Conservation (phyloP, 2,113 vertebrate species). For the Sebastes fasciatus region DNA sequence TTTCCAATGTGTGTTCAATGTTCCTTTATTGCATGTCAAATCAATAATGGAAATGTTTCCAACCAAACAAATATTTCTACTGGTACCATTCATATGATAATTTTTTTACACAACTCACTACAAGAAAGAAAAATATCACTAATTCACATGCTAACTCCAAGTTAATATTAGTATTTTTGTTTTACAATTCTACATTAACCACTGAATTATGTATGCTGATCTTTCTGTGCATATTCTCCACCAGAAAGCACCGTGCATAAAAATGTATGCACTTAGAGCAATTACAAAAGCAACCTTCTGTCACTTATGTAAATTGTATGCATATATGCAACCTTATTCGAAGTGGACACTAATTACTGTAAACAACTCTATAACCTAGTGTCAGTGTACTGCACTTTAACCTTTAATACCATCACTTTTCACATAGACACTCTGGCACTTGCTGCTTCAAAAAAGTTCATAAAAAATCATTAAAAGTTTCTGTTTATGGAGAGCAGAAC, state of each 20-base stretch:
- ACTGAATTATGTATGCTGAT: not conserved
- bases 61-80: not conserved
- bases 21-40: not conserved
- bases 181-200: not conserved
- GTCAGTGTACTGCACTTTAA: constrained; percentile 23
- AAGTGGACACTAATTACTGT: not conserved
- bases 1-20: not conserved
- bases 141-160: not conserved
- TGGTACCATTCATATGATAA: not conserved
- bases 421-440: not conserved
- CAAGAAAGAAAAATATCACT: not conserved
- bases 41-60: not conserved
- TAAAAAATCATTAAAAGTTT: not conserved
- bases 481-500: not conserved
- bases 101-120: not conserved
- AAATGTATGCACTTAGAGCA: not conserved
- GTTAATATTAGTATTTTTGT: not conserved
- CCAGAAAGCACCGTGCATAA: not conserved
- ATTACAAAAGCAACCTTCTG: not conserved
- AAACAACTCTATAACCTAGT: not conserved
- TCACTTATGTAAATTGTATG: not conserved
- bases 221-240: not conserved
- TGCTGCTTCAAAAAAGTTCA: not conserved
- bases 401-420: constrained; percentile 2
- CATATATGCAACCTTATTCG: not conserved